These are phyloP conservation scores for Empis stercorea DNA, from an alignment of 2,888 invertebrate species.

Conservation along the genomic window DNA sequence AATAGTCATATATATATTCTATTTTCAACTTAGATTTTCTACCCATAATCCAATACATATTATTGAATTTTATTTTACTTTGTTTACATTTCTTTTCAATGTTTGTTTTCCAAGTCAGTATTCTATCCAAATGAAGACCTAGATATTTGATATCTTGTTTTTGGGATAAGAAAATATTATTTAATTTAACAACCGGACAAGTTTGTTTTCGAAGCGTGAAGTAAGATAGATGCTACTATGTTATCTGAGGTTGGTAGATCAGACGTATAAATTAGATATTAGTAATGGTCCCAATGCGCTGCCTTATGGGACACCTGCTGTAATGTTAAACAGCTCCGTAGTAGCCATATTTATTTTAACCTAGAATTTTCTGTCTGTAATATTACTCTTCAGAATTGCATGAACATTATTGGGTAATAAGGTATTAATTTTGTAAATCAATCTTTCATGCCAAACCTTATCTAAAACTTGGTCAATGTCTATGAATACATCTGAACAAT, in stretches of 20 bases:
- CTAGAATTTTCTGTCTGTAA: neutral
- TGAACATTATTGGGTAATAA: neutral
- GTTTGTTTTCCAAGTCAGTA: neutral
- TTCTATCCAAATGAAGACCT: no score
- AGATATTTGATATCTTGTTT: no score
- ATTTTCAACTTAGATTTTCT: neutral
- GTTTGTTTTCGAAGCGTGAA: no score
- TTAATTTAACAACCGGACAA: no score
- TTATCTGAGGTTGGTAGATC: neutral
- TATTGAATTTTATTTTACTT: constrained; percentile 1
- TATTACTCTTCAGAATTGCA: neutral
- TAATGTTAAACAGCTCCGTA: neutral
- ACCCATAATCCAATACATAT: constrained; percentile 1
- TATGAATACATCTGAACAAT: neutral
- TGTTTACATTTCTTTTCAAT: constrained; percentile 2
- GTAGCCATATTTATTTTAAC: neutral
- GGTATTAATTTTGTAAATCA: no score
- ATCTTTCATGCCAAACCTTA: neutral
- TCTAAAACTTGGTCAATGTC: neutral
- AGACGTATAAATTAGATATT: neutral
- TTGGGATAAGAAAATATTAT: no score
- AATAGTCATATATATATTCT: neutral
- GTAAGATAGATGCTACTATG: neutral
- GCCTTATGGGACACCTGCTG: neutral
- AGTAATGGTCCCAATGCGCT: neutral